A percentile compares a stretch with the other conserved stretches of the same genome.
Evolutionary conservation across 1,140 invertebrate genomes (phyloP).

Genomic region (Euwallacea similis): DNA sequence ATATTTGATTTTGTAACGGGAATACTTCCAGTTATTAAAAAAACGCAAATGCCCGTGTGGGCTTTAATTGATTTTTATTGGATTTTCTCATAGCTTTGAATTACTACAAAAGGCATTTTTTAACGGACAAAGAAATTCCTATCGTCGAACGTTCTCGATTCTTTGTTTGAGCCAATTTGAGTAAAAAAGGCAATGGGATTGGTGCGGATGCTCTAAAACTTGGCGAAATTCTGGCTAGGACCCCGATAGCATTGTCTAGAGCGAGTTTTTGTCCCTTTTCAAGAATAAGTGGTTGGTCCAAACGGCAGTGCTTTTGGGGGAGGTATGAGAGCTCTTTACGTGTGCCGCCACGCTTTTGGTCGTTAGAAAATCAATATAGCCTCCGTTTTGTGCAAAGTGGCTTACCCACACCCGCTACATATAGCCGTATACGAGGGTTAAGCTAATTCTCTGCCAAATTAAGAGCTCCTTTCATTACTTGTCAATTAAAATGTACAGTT

Average conservation of each 20-base stretch:
- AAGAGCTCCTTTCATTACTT: too few relatives aligned
- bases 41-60: not conserved
- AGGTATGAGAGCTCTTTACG: conserved; percentile 35
- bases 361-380: conserved; percentile 41
- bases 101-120: not conserved
- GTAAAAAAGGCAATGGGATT: conserved; percentile 23
- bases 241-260: conserved; percentile 22
- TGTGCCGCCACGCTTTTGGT: conserved; percentile 38
- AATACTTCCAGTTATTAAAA: too few relatives aligned
- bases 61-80: not conserved
- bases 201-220: conserved; percentile 27
- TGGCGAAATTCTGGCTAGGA: conserved; percentile 21
- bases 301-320: conserved; percentile 26
- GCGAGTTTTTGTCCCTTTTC: conserved; percentile 30
- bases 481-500: too few relatives aligned
- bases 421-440: conserved; percentile 5
- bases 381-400: conserved; percentile 39
- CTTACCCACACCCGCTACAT: conserved; percentile 33
- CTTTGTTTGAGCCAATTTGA: conserved; percentile 18
- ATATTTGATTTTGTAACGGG: too few relatives aligned
- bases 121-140: conserved; percentile 2
- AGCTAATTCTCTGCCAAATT: too few relatives aligned
- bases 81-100: not conserved
- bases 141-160: not conserved
- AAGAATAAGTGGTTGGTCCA: conserved; percentile 37